phyloP scores from a whole-genome alignment of 2,888 invertebrate genomes.

The Meloe dianella region DNA sequence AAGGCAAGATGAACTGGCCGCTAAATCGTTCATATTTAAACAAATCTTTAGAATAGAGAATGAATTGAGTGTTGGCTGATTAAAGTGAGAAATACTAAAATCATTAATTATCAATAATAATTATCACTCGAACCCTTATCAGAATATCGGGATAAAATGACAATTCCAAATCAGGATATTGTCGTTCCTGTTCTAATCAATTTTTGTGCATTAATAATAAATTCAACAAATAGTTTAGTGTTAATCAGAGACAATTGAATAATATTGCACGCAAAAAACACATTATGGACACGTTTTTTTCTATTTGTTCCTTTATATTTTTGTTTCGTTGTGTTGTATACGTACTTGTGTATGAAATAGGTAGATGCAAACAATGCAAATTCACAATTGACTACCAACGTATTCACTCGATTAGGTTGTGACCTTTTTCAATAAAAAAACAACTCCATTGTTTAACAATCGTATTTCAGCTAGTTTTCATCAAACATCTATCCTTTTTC shows the following conservation, averaged over 20 bases:
- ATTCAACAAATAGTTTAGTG: too few relatives aligned
- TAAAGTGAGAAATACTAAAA: too few relatives aligned
- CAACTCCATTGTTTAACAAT: constrained; percentile 37
- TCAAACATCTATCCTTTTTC: constrained; percentile 13
- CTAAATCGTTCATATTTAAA: too few relatives aligned
- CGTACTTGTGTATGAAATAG: constrained; percentile 12
- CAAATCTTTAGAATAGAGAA: too few relatives aligned
- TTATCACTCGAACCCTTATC: too few relatives aligned
- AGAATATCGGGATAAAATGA: too few relatives aligned
- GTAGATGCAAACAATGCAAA: constrained; percentile 24
- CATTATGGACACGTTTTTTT: constrained; percentile 31
- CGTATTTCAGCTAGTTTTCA: constrained; percentile 26
- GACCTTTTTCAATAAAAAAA: constrained; percentile 35
- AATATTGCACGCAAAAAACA: constrained; percentile 30
- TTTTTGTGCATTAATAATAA: too few relatives aligned
- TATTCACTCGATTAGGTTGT: constrained; percentile 37
- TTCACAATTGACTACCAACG: constrained; percentile 28
- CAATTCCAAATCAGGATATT: too few relatives aligned
- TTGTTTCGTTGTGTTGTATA: neutral
- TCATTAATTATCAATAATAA: too few relatives aligned
- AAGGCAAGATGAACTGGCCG: too few relatives aligned
- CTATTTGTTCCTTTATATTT: constrained; percentile 14
- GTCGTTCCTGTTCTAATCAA: too few relatives aligned
- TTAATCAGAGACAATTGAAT: neutral
- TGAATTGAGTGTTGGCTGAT: too few relatives aligned